A percentile compares a stretch with the other conserved stretches of the same genome.
Evolutionary conservation across 2,888 invertebrate species (phyloP).

Genomic region (Sclerodermus sp.): DNA sequence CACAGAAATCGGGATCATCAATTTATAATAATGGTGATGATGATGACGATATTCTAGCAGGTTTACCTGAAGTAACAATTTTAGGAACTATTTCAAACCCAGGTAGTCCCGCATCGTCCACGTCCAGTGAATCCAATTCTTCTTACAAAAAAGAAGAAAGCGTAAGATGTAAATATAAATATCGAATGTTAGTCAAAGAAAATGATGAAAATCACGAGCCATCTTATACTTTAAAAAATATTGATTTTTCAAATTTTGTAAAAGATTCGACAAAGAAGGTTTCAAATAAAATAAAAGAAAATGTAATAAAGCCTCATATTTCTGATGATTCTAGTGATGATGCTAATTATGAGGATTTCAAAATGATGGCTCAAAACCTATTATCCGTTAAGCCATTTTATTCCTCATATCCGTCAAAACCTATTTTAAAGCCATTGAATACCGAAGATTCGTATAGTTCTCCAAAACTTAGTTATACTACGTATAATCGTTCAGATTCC

Average conservation of each 20-base stretch:
- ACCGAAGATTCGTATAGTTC: no score
- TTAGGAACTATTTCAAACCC: slow-evolving; percentile 35
- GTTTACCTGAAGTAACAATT: slow-evolving; percentile 40
- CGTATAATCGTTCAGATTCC: neutral
- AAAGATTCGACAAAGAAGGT: no score
- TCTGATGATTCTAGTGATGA: neutral
- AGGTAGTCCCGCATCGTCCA: slow-evolving; percentile 18
- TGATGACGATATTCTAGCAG: slow-evolving; percentile 38
- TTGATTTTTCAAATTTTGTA: neutral
- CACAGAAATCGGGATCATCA: no score
- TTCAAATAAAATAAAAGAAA: no score
- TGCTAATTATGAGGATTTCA: slow-evolving; percentile 18
- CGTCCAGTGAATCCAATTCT: neutral
- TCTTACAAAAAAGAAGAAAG: no score
- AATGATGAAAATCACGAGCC: neutral
- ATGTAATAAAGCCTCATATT: neutral
- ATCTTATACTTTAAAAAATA: neutral
- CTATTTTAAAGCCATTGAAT: no score
- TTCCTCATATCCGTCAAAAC: neutral
- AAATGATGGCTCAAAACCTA: slow-evolving; percentile 15
- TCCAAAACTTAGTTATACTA: neutral
- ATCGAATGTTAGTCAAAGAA: slow-evolving; percentile 7
- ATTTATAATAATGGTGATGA: no score
- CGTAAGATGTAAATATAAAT: no score
- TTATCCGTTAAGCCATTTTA: slow-evolving; percentile 4